Conservation (phyloP, 2,797 vertebrate species). For the Alca torda region DNA sequence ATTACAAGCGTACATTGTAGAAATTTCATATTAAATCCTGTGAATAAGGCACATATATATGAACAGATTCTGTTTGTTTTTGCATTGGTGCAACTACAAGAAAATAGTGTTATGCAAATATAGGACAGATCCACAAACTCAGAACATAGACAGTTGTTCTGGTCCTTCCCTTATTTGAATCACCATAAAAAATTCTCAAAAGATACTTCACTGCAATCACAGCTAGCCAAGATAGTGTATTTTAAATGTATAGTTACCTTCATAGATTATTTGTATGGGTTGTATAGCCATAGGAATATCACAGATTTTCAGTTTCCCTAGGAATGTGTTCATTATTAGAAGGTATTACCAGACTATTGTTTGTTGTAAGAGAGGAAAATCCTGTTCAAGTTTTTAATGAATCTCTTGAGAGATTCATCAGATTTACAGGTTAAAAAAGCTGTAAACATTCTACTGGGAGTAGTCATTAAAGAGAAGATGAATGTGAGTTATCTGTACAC, state of each 20-base stretch:
- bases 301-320: slow-evolving; percentile 54
- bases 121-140: neutral
- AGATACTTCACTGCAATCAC: neutral
- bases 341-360: slow-evolving; percentile 64
- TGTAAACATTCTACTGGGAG: slow-evolving; percentile 59
- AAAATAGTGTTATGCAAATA: neutral
- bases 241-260: neutral
- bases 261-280: neutral
- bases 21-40: neutral
- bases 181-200: neutral
- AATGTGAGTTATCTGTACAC: slow-evolving; percentile 16
- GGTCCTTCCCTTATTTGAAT: neutral
- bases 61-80: neutral
- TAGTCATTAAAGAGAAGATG: slow-evolving; percentile 43
- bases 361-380: slow-evolving; percentile 71
- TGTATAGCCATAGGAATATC: slow-evolving; percentile 39
- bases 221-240: neutral
- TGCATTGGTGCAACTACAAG: neutral
- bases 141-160: neutral
- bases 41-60: neutral
- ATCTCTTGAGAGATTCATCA: slow-evolving; percentile 72
- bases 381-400: slow-evolving; percentile 75
- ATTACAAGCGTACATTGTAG: neutral
- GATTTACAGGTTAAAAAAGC: slow-evolving; percentile 70
- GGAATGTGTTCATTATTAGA: slow-evolving; percentile 70